These are phyloP conservation scores for Hemiprocne comata DNA, from an alignment of 2,113 vertebrate species.

Conservation along the genomic window DNA sequence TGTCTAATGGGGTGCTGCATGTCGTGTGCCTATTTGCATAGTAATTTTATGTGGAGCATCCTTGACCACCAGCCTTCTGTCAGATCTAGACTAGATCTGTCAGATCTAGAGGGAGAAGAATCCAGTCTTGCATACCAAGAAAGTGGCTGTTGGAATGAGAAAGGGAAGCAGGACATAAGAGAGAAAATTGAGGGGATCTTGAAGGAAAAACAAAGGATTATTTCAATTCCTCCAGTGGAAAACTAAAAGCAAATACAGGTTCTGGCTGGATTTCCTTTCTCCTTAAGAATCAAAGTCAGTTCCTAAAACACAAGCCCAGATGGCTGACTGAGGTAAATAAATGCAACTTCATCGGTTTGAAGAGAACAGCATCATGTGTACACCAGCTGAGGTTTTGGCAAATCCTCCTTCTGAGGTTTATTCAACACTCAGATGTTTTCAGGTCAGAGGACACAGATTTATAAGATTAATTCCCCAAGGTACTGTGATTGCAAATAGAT, in stretches of 20 bases:
- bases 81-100: background rate
- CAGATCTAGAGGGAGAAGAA: background rate
- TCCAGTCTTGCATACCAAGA: background rate
- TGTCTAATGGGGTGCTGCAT: background rate
- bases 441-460: background rate
- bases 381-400: conserved; percentile 6
- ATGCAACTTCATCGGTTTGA: background rate
- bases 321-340: background rate
- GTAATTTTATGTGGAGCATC: background rate
- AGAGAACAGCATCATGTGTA: background rate
- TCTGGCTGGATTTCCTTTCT: background rate
- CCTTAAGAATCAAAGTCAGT: background rate
- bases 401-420: background rate
- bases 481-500: background rate
- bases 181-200: background rate
- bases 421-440: background rate
- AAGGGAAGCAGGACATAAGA: background rate
- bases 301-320: conserved; percentile 10
- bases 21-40: background rate
- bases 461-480: background rate
- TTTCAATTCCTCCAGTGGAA: background rate
- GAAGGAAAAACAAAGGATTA: background rate
- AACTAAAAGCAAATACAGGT: background rate
- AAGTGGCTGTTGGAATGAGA: background rate
- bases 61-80: background rate